Base-by-base conservation (phyloP, 1,140 invertebrate species). In the Prorops nasuta region DNA sequence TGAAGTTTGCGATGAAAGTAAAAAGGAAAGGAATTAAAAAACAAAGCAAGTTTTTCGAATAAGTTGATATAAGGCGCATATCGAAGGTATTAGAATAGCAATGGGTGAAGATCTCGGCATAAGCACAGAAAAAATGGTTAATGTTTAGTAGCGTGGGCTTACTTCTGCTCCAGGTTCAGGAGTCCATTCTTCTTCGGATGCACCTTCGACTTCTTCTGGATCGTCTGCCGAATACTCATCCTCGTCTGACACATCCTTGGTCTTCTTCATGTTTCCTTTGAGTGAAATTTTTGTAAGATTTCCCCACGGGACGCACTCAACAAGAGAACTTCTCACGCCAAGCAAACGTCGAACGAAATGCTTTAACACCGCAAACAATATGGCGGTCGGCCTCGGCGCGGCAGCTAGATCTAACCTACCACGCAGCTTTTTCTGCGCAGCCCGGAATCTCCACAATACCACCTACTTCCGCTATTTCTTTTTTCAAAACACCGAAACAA, bases 141-240 rank as follows among this genome's bases (percentile, higher is more conserved):
- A 6, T 28, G 24, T 6, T 28, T 35, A 49, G 41, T 60, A 50
- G 41, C 51, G 48, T 56, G 44, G 50, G 47, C 51, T 64, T 58
- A 75, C 74, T 59, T 74, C 72, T 16, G 68, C 45, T 54, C 60
- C 72, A 17, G 65, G 51, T 34, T 70, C 67, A 3, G 72, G 68
- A 10, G 59, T 66, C 75, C 75, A 79, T 19, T 78, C 76, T 44
- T 79, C 77, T 16, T 75, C 74, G 9, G 74, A 76, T 14, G 60
- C 72, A 19, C 68, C 74, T 51, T 79, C 73, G 9, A 73, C 66
- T 65, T 78, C 76, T 39, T 79, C 77, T 0, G 72, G 74, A 49
- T 79, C 75, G 40, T 77, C 77, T 2, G 66, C 73, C 14, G 75
- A 77, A 53, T 70, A 78, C 37, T 79, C 76, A 51, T 79, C 75